These are phyloP conservation scores for Phaenicophaeus curvirostris DNA, from an alignment of 2,797 vertebrate species.

Conservation along the genomic window DNA sequence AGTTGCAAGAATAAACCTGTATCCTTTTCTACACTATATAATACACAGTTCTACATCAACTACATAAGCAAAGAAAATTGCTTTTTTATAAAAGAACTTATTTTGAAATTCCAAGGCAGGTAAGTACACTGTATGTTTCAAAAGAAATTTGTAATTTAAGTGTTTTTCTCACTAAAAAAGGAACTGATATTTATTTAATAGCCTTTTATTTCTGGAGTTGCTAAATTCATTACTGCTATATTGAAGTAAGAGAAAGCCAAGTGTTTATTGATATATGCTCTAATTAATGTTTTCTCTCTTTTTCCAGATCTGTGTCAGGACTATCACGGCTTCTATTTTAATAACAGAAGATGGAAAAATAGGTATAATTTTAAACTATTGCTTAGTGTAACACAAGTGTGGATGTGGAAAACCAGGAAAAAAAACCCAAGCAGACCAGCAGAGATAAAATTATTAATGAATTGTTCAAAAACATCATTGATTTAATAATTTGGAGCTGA, in stretches of 20 bases:
- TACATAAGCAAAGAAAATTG: neutral
- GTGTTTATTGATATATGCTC: neutral
- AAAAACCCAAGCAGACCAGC: neutral
- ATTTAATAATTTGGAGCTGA: slow-evolving; percentile 37
- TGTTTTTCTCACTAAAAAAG: neutral
- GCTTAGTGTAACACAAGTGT: neutral
- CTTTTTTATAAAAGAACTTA: neutral
- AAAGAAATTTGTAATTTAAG: neutral
- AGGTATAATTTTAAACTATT: neutral
- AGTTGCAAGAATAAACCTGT: neutral
- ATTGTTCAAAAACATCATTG: neutral
- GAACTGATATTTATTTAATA: neutral
- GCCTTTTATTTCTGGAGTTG: neutral
- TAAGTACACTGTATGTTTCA: neutral
- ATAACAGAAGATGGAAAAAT: neutral
- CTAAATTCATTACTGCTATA: neutral
- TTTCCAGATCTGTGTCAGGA: neutral
- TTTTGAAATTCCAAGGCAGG: neutral
- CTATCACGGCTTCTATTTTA: neutral
- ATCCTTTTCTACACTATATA: neutral
- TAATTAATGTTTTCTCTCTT: neutral
- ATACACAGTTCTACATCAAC: neutral
- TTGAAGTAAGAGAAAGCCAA: neutral
- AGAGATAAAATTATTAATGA: slow-evolving; percentile 9
- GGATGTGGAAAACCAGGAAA: neutral